Conservation (phyloP, 2,113 vertebrate species). For the Hystrix brachyura region DNA sequence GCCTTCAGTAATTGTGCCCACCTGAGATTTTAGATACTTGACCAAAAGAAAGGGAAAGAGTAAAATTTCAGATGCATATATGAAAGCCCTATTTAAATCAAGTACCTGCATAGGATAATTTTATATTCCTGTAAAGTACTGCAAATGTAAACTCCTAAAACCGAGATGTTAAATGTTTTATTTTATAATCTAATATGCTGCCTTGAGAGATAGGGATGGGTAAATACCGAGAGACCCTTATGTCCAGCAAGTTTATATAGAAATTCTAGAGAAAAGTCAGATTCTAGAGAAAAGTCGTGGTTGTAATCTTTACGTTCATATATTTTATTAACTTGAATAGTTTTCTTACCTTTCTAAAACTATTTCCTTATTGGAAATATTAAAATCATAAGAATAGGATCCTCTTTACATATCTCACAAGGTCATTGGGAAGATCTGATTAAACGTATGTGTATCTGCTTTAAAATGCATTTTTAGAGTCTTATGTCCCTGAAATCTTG, state of each 20-base stretch:
- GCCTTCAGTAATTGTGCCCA: neutral
- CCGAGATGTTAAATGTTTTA: neutral
- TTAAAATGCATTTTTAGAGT: neutral
- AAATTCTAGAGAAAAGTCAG: neutral
- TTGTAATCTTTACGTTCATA: neutral
- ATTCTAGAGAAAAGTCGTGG: neutral
- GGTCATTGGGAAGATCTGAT: neutral
- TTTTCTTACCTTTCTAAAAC: neutral
- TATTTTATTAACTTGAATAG: neutral
- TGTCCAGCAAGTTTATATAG: neutral
- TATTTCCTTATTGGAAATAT: slow-evolving; percentile 21
- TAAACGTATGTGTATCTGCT: neutral
- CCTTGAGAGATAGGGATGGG: neutral
- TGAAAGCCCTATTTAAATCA: slow-evolving; percentile 7
- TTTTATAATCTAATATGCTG: neutral
- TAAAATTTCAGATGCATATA: neutral
- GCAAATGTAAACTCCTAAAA: neutral
- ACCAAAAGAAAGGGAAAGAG: neutral
- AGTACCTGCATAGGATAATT: neutral
- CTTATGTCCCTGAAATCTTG: neutral
- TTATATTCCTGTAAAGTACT: neutral
- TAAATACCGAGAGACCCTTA: neutral
- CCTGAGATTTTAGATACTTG: neutral
- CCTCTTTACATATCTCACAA: neutral
- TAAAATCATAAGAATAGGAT: neutral